Evolutionary conservation across 35 echinoderm and acorn worm species (phyloP).

Genomic region (Anneissia japonica): DNA sequence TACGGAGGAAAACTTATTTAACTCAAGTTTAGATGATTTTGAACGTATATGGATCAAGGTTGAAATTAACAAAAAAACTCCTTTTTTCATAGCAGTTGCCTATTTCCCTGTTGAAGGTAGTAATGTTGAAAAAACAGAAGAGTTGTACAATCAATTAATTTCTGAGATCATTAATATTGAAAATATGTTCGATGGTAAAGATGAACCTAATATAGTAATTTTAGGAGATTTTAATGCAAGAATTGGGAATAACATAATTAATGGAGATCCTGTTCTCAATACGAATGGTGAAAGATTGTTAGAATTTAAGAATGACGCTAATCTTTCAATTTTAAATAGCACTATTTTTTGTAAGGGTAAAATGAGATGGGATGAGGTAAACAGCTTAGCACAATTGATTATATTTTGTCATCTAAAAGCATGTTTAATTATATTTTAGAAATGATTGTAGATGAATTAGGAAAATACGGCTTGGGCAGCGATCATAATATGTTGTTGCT

Average conservation of each 20-base stretch:
- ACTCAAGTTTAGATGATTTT: not conserved
- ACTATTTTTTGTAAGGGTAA: slow-evolving; percentile 1
- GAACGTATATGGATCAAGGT: slow-evolving; percentile 5
- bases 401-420: not conserved
- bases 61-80: not conserved
- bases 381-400: not conserved
- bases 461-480: not conserved
- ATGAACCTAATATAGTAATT: slow-evolving; percentile 10
- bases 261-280: slow-evolving; percentile 5
- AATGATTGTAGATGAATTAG: not conserved
- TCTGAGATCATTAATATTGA: slow-evolving; percentile 8
- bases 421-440: not conserved
- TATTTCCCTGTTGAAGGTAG: slow-evolving; percentile 20
- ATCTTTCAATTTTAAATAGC: not conserved
- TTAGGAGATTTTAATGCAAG: slow-evolving; percentile 28
- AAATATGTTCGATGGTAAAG: not conserved
- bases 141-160: slow-evolving; percentile 14
- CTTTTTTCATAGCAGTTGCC: not conserved
- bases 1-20: slow-evolving; percentile 12
- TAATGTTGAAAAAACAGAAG: not conserved
- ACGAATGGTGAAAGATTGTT: not conserved
- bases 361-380: not conserved
- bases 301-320: not conserved
- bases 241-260: not conserved
- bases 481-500: not conserved